Evolutionary conservation across 2,797 vertebrate genomes (phyloP).

Genomic region (Gastrophryne carolinensis): DNA sequence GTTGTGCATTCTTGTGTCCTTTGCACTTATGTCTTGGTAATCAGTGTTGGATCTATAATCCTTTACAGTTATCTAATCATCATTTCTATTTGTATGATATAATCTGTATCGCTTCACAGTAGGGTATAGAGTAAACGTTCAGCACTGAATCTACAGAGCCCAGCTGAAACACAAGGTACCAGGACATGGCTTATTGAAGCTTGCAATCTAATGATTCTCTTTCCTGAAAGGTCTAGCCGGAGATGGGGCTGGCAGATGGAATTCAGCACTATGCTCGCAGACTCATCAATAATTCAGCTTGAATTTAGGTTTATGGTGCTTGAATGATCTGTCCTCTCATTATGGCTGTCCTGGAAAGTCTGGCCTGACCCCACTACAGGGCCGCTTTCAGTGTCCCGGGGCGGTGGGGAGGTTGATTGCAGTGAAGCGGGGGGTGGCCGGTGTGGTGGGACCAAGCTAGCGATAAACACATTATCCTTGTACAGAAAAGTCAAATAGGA

Average conservation of each 20-base stretch:
- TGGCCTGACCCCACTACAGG: not conserved
- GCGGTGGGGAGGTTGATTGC: not conserved
- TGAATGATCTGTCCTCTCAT: not conserved
- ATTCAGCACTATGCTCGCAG: not conserved
- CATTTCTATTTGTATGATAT: not conserved
- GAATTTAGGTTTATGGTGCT: conserved; percentile 20
- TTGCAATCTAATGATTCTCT: not conserved
- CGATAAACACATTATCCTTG: conserved; percentile 45
- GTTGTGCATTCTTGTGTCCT: no score
- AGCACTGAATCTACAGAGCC: not conserved
- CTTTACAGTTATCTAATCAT: accelerated
- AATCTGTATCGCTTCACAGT: not conserved
- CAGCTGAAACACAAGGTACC: not conserved
- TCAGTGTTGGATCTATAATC: not conserved
- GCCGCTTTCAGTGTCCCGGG: not conserved
- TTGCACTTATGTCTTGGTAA: not conserved
- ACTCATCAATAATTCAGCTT: conserved; percentile 24
- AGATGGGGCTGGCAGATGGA: not conserved
- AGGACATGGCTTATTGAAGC: not conserved
- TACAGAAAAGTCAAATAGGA: conserved; percentile 13
- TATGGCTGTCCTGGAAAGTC: not conserved
- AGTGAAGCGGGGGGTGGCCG: not conserved
- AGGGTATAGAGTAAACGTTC: not conserved
- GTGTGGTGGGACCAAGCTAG: not conserved
- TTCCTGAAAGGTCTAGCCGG: not conserved